Conservation (phyloP, 2,113 vertebrate species). For the Ascaphus truei region DNA sequence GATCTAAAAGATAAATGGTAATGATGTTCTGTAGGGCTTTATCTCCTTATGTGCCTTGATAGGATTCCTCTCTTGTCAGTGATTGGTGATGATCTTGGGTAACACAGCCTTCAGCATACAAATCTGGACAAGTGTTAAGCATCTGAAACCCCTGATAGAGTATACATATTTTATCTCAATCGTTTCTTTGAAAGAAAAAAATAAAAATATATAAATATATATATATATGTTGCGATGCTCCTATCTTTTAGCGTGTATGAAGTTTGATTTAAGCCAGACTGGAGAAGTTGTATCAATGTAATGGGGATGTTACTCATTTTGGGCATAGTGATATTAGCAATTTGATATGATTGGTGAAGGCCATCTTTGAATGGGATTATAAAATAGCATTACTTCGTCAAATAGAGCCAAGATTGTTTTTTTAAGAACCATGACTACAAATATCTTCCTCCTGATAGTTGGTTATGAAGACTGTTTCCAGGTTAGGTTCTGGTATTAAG, state of each 20-base stretch:
- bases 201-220: too few relatives aligned
- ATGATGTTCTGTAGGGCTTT: not conserved
- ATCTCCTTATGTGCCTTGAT: not conserved
- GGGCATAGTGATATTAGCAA: slow-evolving; percentile 29
- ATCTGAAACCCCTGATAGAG: slow-evolving; percentile 8
- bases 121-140: not conserved
- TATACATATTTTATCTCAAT: slow-evolving; percentile 29
- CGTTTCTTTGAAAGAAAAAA: not conserved
- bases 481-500: slow-evolving; percentile 5
- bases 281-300: slow-evolving; percentile 27
- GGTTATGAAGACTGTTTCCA: not conserved
- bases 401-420: slow-evolving; percentile 14
- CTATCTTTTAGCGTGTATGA: slow-evolving; percentile 9
- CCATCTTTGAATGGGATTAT: slow-evolving; percentile 21
- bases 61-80: slow-evolving; percentile 8
- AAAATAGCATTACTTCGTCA: slow-evolving; percentile 30
- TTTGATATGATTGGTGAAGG: slow-evolving; percentile 34
- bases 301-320: slow-evolving; percentile 31
- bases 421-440: not conserved
- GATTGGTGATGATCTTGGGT: slow-evolving; percentile 13
- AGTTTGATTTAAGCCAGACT: slow-evolving; percentile 27
- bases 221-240: not conserved
- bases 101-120: slow-evolving; percentile 4
- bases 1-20: slow-evolving; percentile 7
- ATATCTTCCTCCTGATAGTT: slow-evolving; percentile 19